Base-by-base conservation (phyloP, 2,113 vertebrate genomes). In the Nibea albiflora region DNA sequence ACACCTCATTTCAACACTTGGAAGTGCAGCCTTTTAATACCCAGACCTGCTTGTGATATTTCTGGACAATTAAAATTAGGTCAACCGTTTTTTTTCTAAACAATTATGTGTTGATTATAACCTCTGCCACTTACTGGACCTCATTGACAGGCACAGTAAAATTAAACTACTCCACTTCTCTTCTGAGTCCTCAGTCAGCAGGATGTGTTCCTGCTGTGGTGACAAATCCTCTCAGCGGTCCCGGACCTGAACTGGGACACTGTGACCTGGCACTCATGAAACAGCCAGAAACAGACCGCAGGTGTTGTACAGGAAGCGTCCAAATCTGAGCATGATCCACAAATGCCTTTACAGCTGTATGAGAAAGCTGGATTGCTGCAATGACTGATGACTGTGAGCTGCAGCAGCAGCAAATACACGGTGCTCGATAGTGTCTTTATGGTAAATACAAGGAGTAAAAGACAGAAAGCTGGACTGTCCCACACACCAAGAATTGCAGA, bases 161-260 rank as follows among this genome's bases (percentile, higher is more conserved):
- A 54, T 76, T 9, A 39, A 73, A 81, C 62, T 65, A 67, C 52
- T 62, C 63, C 63, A 31, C 63, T 74, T 83, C 73, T 39, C 73
- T 16, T 42, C 50, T 1, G 22, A 58, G 61, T 72, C 64, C 64
- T 78, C 78, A 15, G 73, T 88, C 80, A 73, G 79, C 90, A 90
- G 86, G 83, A 92, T 91, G 89, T 75, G 75, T 85, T 71, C 81
- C 83, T 83, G 89, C 87, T 80, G 81, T 76, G 78, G 80, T 81
- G 85, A 90, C 85, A 90, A 91, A 89, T 86, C 83, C 85, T 85
- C 73, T 88, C 76, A 80, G 86, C 89, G 74, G 63, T 35, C 28
- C 3, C 19, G 44, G 64, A 69, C 31, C 71, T 11, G 56, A 49
- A 58, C 73, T 64, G 76, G 83, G 88, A 82, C 80, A 81, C 46